Evolutionary conservation across 2,888 invertebrate genomes (phyloP).

Genomic region (Pristionchus maxplancki): DNA sequence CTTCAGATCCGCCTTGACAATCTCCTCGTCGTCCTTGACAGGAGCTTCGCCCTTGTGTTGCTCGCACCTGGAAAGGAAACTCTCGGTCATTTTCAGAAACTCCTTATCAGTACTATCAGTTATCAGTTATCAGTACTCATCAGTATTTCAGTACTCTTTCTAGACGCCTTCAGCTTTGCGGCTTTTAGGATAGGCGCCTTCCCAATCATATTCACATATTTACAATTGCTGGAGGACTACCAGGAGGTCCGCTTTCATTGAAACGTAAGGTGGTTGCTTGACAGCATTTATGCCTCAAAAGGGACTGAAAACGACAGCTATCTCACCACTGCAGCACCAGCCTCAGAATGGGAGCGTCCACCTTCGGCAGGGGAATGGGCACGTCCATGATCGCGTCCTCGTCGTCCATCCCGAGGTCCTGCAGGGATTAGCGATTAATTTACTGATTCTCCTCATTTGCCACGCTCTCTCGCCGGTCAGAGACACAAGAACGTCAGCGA

Average conservation of each 20-base stretch:
- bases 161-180: too few species aligned
- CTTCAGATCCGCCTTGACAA: background rate
- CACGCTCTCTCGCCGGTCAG: too few species aligned
- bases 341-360: background rate
- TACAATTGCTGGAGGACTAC: too few species aligned
- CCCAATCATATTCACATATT: too few species aligned
- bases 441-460: too few species aligned
- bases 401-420: conserved; percentile 46
- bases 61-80: conserved; percentile 27
- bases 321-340: background rate
- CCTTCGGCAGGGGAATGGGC: background rate
- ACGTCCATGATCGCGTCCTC: background rate
- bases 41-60: background rate
- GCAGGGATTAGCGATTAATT: background rate
- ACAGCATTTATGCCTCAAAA: background rate
- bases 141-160: too few species aligned
- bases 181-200: too few species aligned
- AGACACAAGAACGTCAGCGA: too few species aligned
- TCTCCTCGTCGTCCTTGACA: background rate
- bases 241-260: too few species aligned
- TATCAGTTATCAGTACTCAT: background rate
- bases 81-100: too few species aligned
- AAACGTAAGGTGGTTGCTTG: background rate
- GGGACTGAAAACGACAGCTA: background rate
- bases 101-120: background rate